Base-by-base conservation (phyloP, 1,140 invertebrate genomes). In the Lepidurus couesii region DNA sequence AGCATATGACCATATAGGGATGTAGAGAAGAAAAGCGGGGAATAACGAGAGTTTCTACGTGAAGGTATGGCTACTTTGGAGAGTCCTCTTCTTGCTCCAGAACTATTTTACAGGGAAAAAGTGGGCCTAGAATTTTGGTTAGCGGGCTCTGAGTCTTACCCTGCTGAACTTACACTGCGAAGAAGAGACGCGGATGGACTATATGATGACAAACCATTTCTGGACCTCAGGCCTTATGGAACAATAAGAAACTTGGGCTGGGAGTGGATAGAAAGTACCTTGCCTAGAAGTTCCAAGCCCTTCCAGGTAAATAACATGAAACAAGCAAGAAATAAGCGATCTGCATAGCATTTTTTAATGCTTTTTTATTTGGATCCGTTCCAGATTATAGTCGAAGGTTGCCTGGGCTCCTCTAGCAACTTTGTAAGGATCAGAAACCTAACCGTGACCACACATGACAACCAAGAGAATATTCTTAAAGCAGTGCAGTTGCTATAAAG, bases 171-270 rank as follows among this genome's bases (percentile, higher is more conserved):
- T 21, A 7, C 13, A n/a, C 21, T 65, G 7, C 53, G 53, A 65
- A 13, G 53, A 9, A 13, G 53, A 65, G 9, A 21, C 16, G 53
- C 16, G 16, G 21, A 65, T 21, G 53, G 53, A 7, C 6, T 65
- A 7, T 65, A 65, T 65, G 53, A 65, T 7, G 13, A 16, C 7
- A 16, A 65, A 16, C 53, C 53, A 5, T 65, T 65, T 16, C 13
- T 65, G 9, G 53, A 65, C 53, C 53, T 65, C 53, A 65, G 13
- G 53, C 53, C 53, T 65, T 65, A 65, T 65, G 53, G 53, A 9
- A 65, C 21, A n/a, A 21, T 65, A 65, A 65, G 53, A 21, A 65
- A 65, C 21, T 65, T 65, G 53, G 53, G 53, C 13, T 65, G 16
- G 16, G 16, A 65, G 13, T 65, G 53, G 53, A 65, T 21, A 65